Base-by-base conservation (phyloP, 2,888 invertebrate genomes). In the Taphrorychus bicolor region DNA sequence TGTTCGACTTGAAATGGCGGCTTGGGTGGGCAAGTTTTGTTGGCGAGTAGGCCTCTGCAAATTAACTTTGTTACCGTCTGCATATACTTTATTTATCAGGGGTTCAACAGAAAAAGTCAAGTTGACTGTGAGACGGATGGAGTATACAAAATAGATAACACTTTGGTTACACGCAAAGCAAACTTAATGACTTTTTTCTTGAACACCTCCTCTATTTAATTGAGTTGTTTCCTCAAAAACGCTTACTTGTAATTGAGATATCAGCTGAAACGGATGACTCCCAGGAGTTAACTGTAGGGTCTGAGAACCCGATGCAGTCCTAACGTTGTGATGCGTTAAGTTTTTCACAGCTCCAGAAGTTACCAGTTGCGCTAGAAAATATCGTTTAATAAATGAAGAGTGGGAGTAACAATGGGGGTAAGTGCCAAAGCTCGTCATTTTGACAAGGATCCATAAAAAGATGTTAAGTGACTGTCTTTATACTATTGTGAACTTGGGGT, bases 341-440 rank as follows among this genome's bases (percentile, higher is more conserved):
- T 84, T 87, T 81, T 89, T 90, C 79, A 89, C 88, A 22, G 45
- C 49, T 69, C 89, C 86, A 72, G 88, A 85, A 62, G 87, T 84
- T 83, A 90, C 88, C 76, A 90, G 82, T 82, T 90, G 87, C 74
- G 87, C 88, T 87, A 60, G 16, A 45, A 45, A 45, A 45, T 45
- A 45, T n/a, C n/a, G n/a, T n/a, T n/a, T n/a, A n/a, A n/a, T 45
- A n/a, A 17, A n/a, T 1, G 45, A n/a, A 45, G 18, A n/a, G 18
- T 1, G 2, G 1, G 14, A 3, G 3, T 21, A 56, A n/a, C n/a
- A n/a, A n/a, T n/a, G n/a, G n/a, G n/a, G n/a, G n/a, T n/a, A n/a
- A n/a, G n/a, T n/a, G n/a, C n/a, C n/a, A n/a, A n/a, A n/a, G n/a
- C n/a, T n/a, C n/a, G n/a, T n/a, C n/a, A n/a, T n/a, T n/a, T n/a